Percentiles rank a stretch among this genome's conserved stretches.
These are phyloP conservation scores for Netelia fuscicornis DNA, from an alignment of 2,888 invertebrate species.

Conservation along the genomic window DNA sequence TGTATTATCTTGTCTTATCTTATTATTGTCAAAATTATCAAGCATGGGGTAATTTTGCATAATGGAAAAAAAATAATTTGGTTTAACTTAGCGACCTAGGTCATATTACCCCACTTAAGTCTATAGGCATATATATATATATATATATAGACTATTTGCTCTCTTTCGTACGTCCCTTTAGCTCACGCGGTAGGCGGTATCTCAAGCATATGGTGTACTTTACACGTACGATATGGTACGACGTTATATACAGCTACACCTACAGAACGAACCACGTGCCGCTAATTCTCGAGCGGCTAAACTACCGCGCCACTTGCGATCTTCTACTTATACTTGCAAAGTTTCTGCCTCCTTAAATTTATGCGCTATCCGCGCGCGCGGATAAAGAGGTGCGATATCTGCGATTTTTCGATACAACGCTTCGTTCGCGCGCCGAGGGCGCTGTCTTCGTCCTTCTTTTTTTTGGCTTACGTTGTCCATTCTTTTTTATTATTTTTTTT, in stretches of 20 bases:
- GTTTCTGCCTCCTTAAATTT: slow-evolving; percentile 65
- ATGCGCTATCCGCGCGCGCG: slow-evolving; percentile 63
- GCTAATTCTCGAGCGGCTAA: slow-evolving; percentile 67
- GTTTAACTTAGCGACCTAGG: too few relatives aligned
- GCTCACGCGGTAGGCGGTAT: slow-evolving; percentile 59
- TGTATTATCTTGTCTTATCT: too few relatives aligned
- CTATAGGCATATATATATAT: neutral
- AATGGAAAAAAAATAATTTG: too few relatives aligned
- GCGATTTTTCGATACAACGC: slow-evolving; percentile 64
- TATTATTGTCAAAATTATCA: too few relatives aligned
- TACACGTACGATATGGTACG: slow-evolving; percentile 10
- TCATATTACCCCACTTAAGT: too few relatives aligned
- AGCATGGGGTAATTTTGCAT: too few relatives aligned
- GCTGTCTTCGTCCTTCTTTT: neutral
- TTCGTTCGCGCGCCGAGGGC: slow-evolving; percentile 28
- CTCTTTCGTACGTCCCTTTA: slow-evolving; percentile 57
- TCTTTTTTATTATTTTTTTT: neutral
- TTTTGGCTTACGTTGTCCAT: neutral
- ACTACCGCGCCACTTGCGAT: slow-evolving; percentile 68
- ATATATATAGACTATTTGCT: slow-evolving; percentile 38
- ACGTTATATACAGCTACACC: slow-evolving; percentile 38
- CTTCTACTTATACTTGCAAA: slow-evolving; percentile 68
- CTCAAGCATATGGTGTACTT: slow-evolving; percentile 20
- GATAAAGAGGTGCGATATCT: slow-evolving; percentile 69
- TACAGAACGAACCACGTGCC: slow-evolving; percentile 65